These are phyloP conservation scores for Beroe forskalii DNA, from an alignment of 37 sponge, comb jelly and placozoan species.

Conservation along the genomic window DNA sequence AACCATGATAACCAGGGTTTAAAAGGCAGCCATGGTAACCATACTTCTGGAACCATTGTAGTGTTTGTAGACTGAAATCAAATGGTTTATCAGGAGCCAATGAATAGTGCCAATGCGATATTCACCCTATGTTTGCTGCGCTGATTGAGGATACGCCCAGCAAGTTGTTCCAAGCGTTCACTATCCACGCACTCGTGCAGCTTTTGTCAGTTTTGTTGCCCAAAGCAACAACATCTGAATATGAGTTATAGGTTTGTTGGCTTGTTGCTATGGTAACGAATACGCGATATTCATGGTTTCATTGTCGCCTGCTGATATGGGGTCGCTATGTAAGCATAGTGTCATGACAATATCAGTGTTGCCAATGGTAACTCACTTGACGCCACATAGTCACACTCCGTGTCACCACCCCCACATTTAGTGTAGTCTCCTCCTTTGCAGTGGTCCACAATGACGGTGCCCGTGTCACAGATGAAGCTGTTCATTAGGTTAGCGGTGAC, in stretches of 20 bases:
- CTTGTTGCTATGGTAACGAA: too few relatives aligned
- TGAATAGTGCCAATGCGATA: not conserved
- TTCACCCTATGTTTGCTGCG: not conserved
- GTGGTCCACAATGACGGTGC: not conserved
- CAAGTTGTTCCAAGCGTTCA: conserved; percentile 4
- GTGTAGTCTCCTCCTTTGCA: not conserved
- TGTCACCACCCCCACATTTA: not conserved
- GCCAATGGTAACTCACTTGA: conserved; percentile 6
- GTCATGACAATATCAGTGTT: too few relatives aligned
- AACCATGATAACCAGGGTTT: too few relatives aligned
- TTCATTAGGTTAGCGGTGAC: not conserved
- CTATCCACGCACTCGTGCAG: not conserved
- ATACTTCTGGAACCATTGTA: too few relatives aligned
- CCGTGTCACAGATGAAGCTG: conserved; percentile 14
- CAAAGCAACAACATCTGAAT: conserved; percentile 17
- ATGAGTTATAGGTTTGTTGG: too few relatives aligned
- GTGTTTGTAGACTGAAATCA: not conserved
- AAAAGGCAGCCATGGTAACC: too few relatives aligned
- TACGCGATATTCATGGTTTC: too few relatives aligned
- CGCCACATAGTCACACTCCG: conserved; percentile 1
- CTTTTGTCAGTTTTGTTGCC: not conserved
- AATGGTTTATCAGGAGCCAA: not conserved
- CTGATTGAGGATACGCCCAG: not conserved
- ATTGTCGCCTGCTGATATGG: too few relatives aligned
- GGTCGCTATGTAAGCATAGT: too few relatives aligned